phyloP scores from a whole-genome alignment of 2,888 invertebrate species.

The Drosophila ezoana region DNA sequence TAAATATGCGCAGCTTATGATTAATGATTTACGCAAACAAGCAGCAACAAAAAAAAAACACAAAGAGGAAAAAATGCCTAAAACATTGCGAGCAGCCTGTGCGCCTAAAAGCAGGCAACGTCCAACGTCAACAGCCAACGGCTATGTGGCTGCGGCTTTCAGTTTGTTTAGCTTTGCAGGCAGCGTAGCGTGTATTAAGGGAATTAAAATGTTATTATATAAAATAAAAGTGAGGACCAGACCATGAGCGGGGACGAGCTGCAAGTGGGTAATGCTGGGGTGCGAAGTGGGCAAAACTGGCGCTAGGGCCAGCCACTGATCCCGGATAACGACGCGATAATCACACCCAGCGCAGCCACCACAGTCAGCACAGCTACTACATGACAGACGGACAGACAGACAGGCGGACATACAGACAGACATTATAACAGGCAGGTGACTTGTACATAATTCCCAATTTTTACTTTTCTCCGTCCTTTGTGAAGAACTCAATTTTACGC shows the following conservation, averaged over 20 bases:
- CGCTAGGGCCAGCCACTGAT: conserved; percentile 64
- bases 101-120: conserved; percentile 50
- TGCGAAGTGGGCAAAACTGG: conserved; percentile 38
- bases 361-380: conserved; percentile 34
- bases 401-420: conserved; percentile 13
- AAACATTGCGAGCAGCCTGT: conserved; percentile 41
- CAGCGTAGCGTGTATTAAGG: conserved; percentile 79
- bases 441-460: conserved; percentile 63
- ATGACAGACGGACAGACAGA: conserved; percentile 48
- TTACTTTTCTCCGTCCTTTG: conserved; percentile 43
- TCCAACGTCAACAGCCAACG: conserved; percentile 43
- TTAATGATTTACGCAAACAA: conserved; percentile 75
- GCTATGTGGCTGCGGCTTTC: conserved; percentile 50
- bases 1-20: conserved; percentile 78
- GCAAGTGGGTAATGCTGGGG: conserved; percentile 22
- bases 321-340: conserved; percentile 78
- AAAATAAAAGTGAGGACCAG: conserved; percentile 49
- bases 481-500: conserved; percentile 75
- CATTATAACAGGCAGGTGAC: conserved; percentile 51
- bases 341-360: conserved; percentile 63
- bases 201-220: conserved; percentile 79
- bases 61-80: conserved; percentile 17
- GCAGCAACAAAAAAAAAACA: conserved; percentile 20
- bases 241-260: neutral
- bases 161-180: conserved; percentile 70